Percentiles rank a stretch among this genome's conserved stretches.
Conservation (phyloP, 2,113 vertebrate species). For the Aptenodytes patagonicus region DNA sequence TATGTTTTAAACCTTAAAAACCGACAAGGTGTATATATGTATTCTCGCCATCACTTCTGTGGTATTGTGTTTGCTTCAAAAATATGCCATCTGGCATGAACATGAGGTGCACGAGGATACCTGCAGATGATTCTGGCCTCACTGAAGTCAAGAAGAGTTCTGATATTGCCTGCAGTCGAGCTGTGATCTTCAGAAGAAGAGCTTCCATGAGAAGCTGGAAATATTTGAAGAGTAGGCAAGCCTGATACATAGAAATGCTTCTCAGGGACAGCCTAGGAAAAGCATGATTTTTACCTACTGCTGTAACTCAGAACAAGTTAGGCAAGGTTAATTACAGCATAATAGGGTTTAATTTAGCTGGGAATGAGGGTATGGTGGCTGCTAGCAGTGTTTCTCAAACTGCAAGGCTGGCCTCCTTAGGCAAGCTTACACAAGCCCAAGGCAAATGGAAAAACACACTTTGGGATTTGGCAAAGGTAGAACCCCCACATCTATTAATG, state of each 20-base stretch:
- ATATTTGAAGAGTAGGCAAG: conserved; percentile 1
- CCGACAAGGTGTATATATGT: background rate
- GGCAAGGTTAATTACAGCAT: conserved; percentile 65
- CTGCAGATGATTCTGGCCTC: background rate
- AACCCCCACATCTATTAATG: conserved; percentile 48
- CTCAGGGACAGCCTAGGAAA: background rate
- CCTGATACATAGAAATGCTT: conserved; percentile 10
- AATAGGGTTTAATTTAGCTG: conserved; percentile 69
- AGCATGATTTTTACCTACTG: conserved; percentile 38
- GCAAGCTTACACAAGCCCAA: conserved; percentile 69
- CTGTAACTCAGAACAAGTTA: conserved; percentile 65
- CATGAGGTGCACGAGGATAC: accelerated
- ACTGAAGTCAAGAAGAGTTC: background rate
- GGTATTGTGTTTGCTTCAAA: background rate
- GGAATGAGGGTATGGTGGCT: conserved; percentile 57
- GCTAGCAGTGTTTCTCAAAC: conserved; percentile 66
- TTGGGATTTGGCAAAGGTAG: conserved; percentile 51
- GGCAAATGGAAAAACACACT: conserved; percentile 64
- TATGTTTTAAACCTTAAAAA: background rate
- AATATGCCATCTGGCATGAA: background rate
- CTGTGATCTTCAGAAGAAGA: conserved; percentile 21
- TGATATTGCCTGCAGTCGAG: background rate
- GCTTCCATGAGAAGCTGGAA: conserved; percentile 1
- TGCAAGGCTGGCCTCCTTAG: conserved; percentile 45
- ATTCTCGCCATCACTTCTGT: background rate